Conservation (phyloP, 1,140 invertebrate genomes). For the Ostrea denselamellosa region DNA sequence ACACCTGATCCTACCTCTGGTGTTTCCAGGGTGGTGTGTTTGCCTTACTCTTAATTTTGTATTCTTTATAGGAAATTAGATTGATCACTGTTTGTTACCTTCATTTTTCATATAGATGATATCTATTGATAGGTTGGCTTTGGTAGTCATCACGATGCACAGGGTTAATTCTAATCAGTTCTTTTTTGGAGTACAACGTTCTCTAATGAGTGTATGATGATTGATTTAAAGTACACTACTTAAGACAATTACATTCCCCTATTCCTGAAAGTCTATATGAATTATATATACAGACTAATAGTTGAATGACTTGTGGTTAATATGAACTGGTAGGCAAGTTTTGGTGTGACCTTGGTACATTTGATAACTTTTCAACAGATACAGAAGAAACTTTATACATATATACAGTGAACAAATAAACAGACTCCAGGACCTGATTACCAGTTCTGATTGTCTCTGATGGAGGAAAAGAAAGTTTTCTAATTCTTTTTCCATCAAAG, state of each 20-base stretch:
- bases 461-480: neutral
- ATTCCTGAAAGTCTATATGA: neutral
- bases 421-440: neutral
- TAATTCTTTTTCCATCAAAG: slow-evolving; percentile 36
- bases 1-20: too few relatives aligned
- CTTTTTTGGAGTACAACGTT: too few relatives aligned
- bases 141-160: too few relatives aligned
- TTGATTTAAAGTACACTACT: neutral
- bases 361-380: neutral
- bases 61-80: too few relatives aligned
- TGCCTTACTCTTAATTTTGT: too few relatives aligned
- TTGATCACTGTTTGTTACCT: too few relatives aligned
- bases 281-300: neutral
- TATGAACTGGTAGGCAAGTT: neutral
- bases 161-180: too few relatives aligned
- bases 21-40: too few relatives aligned
- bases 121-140: too few relatives aligned
- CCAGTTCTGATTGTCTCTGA: neutral
- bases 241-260: neutral
- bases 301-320: neutral
- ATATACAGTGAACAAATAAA: slow-evolving; percentile 5
- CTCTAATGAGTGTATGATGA: too few relatives aligned
- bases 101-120: too few relatives aligned
- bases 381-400: neutral
- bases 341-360: neutral